phyloP scores from a whole-genome alignment of 1,140 invertebrate species.

The Drosophila kikkawai region DNA sequence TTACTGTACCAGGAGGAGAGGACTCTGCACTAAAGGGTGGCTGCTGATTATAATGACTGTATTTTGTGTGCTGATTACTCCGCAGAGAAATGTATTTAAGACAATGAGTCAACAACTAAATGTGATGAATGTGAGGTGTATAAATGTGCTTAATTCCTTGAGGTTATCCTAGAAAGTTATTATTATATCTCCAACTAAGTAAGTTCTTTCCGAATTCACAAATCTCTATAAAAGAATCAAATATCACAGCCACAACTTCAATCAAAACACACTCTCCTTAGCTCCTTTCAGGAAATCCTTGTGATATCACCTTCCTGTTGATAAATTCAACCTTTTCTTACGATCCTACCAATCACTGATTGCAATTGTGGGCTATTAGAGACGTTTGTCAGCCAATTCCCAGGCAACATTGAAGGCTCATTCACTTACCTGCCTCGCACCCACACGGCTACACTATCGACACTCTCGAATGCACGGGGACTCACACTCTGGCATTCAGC shows the following conservation, averaged over 20 bases:
- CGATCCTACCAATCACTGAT: constrained; percentile 27
- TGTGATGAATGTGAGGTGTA: not conserved
- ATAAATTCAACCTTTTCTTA: not conserved
- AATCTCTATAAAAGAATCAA: not conserved
- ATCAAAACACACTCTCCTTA: not conserved
- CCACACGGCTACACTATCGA: constrained; percentile 20
- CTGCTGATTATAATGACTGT: constrained; percentile 55
- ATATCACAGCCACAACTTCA: not conserved
- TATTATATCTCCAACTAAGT: not conserved
- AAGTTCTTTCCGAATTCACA: not conserved
- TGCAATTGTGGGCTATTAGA: constrained; percentile 46
- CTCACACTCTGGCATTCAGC: constrained; percentile 27
- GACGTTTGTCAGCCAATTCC: constrained; percentile 43
- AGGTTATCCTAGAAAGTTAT: not conserved
- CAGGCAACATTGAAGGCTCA: constrained; percentile 53
- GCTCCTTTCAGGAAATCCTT: not conserved
- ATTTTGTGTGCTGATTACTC: constrained; percentile 59
- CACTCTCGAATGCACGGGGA: constrained; percentile 15
- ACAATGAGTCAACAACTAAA: constrained; percentile 34
- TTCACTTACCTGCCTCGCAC: constrained; percentile 43
- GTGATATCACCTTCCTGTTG: not conserved
- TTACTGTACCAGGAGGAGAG: constrained; percentile 31
- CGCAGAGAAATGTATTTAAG: constrained; percentile 20
- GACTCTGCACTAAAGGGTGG: not conserved
- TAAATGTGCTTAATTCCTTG: not conserved